Evolutionary conservation across 30 jellyfish, hydroid and myxozoan genomes (phyloP).

Genomic region (Chironex yamaguchii): DNA sequence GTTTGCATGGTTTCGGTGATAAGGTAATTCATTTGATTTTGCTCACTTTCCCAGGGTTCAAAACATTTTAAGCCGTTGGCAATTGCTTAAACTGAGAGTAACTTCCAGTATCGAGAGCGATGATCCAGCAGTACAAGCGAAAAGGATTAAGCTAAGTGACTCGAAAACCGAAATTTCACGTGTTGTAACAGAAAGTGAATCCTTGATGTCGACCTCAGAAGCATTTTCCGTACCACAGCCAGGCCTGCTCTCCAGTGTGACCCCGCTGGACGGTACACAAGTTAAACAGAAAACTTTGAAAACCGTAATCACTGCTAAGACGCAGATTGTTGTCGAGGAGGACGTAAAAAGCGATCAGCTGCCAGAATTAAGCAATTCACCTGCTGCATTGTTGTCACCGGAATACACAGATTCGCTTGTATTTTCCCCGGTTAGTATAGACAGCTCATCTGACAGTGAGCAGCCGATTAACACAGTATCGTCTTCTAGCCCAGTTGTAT

Average conservation of each 20-base stretch:
- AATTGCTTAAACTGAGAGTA: conserved; percentile 60
- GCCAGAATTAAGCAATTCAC: background rate
- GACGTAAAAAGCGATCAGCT: background rate
- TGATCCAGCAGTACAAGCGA: background rate
- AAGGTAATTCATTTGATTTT: no score
- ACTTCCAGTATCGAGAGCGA: conserved; percentile 62
- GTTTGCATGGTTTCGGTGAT: no score
- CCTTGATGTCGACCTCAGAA: background rate
- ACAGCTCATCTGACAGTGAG: background rate
- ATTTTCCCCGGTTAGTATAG: background rate
- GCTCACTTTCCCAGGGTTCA: no score
- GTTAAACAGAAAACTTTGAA: background rate
- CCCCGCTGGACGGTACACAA: background rate
- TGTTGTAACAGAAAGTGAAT: background rate
- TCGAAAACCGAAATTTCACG: background rate
- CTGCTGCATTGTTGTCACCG: background rate
- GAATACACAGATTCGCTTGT: background rate
- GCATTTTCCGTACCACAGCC: no score
- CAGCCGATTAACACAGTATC: background rate
- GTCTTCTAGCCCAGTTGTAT: background rate
- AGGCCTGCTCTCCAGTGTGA: background rate
- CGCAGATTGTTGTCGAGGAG: background rate
- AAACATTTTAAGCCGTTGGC: conserved; percentile 80
- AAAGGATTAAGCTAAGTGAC: conserved; percentile 5
- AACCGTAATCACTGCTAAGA: background rate